phyloP scores from a whole-genome alignment of 1,140 invertebrate species.

The Meloidogyne chitwoodi region DNA sequence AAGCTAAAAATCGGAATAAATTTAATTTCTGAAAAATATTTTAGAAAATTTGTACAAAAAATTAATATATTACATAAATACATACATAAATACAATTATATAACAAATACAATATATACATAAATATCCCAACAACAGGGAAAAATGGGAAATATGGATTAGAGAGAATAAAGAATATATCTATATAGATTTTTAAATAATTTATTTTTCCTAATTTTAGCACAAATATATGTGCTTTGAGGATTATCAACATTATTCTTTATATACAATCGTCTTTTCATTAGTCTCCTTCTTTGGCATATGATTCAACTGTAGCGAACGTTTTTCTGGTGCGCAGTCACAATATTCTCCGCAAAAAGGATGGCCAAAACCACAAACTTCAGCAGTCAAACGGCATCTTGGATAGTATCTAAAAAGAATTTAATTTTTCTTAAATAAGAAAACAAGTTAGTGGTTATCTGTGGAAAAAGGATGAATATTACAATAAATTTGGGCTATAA shows the following conservation, averaged over 20 bases:
- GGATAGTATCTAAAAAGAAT: background rate
- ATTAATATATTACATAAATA: background rate
- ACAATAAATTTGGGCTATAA: no score
- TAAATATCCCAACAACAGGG: background rate
- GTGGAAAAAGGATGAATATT: background rate
- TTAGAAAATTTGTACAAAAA: no score
- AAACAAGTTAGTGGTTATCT: background rate
- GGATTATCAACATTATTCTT: background rate
- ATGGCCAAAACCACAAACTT: slow-evolving; percentile 13
- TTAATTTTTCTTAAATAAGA: no score
- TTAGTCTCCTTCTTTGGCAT: background rate
- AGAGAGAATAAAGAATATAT: background rate
- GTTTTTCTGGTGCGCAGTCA: background rate
- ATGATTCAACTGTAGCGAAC: slow-evolving; percentile 10
- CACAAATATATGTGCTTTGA: background rate
- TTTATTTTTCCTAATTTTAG: background rate
- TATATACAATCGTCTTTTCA: background rate
- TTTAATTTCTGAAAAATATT: no score
- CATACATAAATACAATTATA: no score
- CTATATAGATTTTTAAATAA: background rate
- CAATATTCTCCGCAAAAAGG: slow-evolving; percentile 11
- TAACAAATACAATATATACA: background rate
- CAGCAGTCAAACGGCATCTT: slow-evolving; percentile 7
- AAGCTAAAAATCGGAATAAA: no score
- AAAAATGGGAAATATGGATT: background rate